Percentiles rank a stretch among this genome's conserved stretches.
Evolutionary conservation across 1,140 invertebrate species (phyloP).

Genomic region (Ceratitis capitata): DNA sequence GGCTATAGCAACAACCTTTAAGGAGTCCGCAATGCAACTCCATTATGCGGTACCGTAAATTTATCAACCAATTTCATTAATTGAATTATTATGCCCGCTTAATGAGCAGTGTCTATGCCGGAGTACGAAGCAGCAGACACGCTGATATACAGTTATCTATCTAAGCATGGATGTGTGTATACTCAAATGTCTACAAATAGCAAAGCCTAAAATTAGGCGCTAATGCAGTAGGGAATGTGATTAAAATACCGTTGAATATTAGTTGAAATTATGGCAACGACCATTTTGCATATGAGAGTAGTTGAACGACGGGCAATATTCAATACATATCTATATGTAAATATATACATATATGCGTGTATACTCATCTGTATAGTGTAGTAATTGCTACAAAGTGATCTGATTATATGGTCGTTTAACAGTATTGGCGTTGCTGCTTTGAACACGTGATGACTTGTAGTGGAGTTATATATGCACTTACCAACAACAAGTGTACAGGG

Average conservation of each 20-base stretch:
- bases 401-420: background rate
- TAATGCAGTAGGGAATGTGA: background rate
- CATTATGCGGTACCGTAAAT: slow-evolving; percentile 22
- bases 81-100: background rate
- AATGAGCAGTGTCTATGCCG: background rate
- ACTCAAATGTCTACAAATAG: background rate
- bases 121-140: background rate
- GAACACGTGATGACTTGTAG: background rate
- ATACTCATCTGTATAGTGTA: too few relatives aligned
- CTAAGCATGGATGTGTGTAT: background rate
- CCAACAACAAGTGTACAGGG: too few relatives aligned
- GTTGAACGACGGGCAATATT: background rate
- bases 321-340: background rate
- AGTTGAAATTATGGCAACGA: background rate
- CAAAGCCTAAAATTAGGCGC: background rate
- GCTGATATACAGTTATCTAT: background rate
- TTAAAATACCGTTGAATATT: background rate
- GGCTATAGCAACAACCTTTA: background rate
- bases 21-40: background rate
- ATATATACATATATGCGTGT: background rate
- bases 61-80: slow-evolving; percentile 21
- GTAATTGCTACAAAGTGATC: background rate
- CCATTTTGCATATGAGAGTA: background rate
- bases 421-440: background rate
- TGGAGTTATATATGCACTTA: background rate